A percentile compares a stretch with the other conserved stretches of the same genome.
Conservation (phyloP, 2,888 invertebrate genomes). For the Drosophila quinaria region DNA sequence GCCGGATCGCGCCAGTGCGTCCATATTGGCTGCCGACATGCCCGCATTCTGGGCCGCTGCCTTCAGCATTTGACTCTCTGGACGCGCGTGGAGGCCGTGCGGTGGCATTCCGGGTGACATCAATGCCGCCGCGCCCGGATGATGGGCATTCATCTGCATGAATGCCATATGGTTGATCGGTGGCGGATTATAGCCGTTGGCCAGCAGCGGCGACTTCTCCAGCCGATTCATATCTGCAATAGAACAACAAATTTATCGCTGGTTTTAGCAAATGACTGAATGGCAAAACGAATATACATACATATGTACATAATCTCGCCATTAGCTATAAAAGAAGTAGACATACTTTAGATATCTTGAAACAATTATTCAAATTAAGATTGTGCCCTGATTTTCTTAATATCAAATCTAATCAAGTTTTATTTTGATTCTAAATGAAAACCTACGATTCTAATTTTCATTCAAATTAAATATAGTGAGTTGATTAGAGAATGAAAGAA, state of each 20-base stretch:
- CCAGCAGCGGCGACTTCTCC: slow-evolving; percentile 96
- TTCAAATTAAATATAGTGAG: no score
- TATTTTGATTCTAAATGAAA: neutral
- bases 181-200: slow-evolving; percentile 97
- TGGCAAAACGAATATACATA: slow-evolving; percentile 1
- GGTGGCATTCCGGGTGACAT: slow-evolving; percentile 95
- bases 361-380: neutral
- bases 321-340: slow-evolving; percentile 19
- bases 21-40: slow-evolving; percentile 91
- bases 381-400: neutral
- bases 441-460: neutral
- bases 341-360: slow-evolving; percentile 12
- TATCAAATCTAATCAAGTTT: neutral
- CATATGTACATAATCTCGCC: slow-evolving; percentile 20
- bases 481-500: no score
- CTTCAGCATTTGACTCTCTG: slow-evolving; percentile 91
- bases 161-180: slow-evolving; percentile 97
- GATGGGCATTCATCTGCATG: slow-evolving; percentile 95
- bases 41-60: slow-evolving; percentile 90
- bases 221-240: slow-evolving; percentile 93
- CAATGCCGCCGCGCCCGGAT: slow-evolving; percentile 90
- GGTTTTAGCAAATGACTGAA: slow-evolving; percentile 1
- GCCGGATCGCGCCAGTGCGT: slow-evolving; percentile 95
- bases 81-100: slow-evolving; percentile 91
- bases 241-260: neutral